A percentile compares a stretch with the other conserved stretches of the same genome.
Conservation (phyloP, 2,888 invertebrate genomes). For the Parnassius glacialis region DNA sequence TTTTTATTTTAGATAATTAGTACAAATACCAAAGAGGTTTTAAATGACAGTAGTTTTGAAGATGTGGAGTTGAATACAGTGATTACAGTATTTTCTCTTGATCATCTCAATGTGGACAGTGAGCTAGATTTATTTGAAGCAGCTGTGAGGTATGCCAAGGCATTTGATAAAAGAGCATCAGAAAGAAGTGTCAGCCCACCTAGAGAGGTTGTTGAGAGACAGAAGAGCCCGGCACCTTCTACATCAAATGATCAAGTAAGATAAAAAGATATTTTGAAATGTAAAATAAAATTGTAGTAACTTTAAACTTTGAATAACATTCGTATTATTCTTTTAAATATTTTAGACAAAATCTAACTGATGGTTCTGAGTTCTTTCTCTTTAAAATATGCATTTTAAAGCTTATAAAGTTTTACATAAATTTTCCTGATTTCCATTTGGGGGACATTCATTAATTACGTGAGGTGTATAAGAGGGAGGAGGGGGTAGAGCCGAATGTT, state of each 20-base stretch:
- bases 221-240: slow-evolving; percentile 63
- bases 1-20: slow-evolving; percentile 83
- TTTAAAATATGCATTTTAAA: too few species aligned
- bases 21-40: slow-evolving; percentile 87
- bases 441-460: too few species aligned
- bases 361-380: too few species aligned
- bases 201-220: slow-evolving; percentile 47
- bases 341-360: too few species aligned
- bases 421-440: too few species aligned
- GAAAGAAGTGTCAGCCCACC: slow-evolving; percentile 57
- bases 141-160: slow-evolving; percentile 79
- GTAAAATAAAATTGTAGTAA: too few species aligned
- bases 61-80: slow-evolving; percentile 89
- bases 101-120: slow-evolving; percentile 86
- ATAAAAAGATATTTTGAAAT: background rate
- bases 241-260: slow-evolving; percentile 58
- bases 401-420: too few species aligned
- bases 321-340: too few species aligned
- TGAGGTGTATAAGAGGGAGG: too few species aligned
- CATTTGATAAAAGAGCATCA: slow-evolving; percentile 52
- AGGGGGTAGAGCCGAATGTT: too few species aligned
- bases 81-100: slow-evolving; percentile 87
- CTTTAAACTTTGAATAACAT: too few species aligned
- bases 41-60: slow-evolving; percentile 87
- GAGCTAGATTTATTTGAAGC: slow-evolving; percentile 90